Evolutionary conservation across 2,113 vertebrate species (phyloP).

Genomic region (Mesembrinibis cayennensis): DNA sequence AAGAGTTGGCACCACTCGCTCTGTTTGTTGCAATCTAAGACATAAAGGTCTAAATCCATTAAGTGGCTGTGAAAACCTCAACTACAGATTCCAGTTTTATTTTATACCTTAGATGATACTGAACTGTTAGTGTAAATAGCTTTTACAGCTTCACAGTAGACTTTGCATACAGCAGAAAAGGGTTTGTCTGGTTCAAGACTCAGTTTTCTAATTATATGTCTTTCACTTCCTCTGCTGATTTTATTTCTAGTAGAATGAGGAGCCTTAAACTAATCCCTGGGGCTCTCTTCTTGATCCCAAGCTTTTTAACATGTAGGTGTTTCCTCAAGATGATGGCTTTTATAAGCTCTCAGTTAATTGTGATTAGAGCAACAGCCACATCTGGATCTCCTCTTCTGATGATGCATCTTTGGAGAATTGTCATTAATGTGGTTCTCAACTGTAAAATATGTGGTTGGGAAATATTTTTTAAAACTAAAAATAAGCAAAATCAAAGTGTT

Average conservation of each 20-base stretch:
- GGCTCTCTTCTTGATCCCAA: neutral
- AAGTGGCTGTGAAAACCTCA: neutral
- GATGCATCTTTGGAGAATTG: neutral
- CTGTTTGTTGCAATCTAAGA: neutral
- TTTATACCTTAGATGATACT: neutral
- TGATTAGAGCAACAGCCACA: neutral
- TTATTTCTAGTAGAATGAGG: neutral
- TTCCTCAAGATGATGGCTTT: neutral
- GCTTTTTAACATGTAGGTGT: neutral
- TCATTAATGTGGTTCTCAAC: neutral
- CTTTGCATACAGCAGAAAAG: neutral
- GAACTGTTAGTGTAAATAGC: neutral
- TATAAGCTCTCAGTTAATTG: neutral
- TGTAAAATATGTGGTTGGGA: neutral
- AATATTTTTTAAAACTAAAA: neutral
- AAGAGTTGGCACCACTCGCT: neutral
- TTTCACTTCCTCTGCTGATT: conserved; percentile 17
- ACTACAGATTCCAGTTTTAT: neutral
- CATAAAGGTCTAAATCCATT: neutral
- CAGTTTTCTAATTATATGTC: conserved; percentile 3
- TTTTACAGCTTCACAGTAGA: neutral
- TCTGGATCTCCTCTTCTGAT: neutral
- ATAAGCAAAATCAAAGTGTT: neutral
- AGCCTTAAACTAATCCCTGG: neutral
- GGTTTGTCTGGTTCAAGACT: neutral